These are phyloP conservation scores for Eutolmus rufibarbis DNA, from an alignment of 2,888 invertebrate genomes.

Conservation along the genomic window DNA sequence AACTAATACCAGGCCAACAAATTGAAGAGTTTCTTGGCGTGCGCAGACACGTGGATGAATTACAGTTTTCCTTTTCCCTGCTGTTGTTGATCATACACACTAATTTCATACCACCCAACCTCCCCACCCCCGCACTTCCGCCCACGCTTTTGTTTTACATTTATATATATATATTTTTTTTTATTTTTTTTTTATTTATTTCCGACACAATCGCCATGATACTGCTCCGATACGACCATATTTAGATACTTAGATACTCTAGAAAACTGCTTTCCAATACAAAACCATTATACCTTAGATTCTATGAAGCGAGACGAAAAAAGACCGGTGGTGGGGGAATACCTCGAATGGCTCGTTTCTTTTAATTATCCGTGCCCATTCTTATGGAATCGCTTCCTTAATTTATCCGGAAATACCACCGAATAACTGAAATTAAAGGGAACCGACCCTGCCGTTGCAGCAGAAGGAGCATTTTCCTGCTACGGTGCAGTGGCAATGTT, in stretches of 20 bases:
- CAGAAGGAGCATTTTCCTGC: background rate
- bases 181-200: background rate
- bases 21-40: constrained; percentile 40
- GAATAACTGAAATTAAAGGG: background rate
- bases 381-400: constrained; percentile 11
- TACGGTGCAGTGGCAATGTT: background rate
- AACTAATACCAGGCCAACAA: constrained; percentile 29
- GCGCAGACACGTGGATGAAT: constrained; percentile 41
- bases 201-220: constrained; percentile 41
- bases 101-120: background rate
- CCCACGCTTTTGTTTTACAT: background rate
- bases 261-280: constrained; percentile 33
- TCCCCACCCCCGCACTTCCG: background rate
- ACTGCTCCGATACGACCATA: background rate
- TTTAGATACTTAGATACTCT: background rate
- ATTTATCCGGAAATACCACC: background rate
- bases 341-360: background rate
- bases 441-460: background rate
- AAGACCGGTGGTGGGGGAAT: too few species aligned
- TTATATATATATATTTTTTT: background rate
- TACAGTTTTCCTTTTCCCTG: constrained; percentile 35
- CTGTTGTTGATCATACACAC: constrained; percentile 29
- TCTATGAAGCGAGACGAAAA: background rate
- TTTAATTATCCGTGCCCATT: constrained; percentile 22
- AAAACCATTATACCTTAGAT: background rate